phyloP scores from a whole-genome alignment of 2,888 invertebrate genomes.

The Troilus luridus region DNA sequence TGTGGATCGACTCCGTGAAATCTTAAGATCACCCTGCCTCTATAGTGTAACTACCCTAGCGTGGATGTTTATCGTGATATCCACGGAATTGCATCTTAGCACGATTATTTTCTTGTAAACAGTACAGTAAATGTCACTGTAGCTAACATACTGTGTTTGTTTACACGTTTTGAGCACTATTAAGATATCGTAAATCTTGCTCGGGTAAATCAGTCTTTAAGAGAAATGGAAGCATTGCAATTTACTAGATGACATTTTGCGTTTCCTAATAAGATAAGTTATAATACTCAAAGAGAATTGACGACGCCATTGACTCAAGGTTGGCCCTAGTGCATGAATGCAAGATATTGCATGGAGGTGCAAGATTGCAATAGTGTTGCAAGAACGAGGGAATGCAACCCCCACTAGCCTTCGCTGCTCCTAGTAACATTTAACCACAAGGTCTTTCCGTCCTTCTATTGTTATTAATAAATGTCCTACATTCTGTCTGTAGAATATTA shows the following conservation, averaged over 20 bases:
- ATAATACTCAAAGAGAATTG: neutral
- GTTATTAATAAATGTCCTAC: slow-evolving; percentile 24
- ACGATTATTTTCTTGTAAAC: no score
- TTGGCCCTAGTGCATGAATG: neutral
- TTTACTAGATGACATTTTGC: neutral
- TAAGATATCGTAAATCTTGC: no score
- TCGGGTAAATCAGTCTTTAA: no score
- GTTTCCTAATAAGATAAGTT: neutral
- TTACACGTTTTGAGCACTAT: no score
- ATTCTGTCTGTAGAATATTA: neutral
- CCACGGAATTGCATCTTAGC: no score
- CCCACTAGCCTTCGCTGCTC: neutral
- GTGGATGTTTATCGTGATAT: no score
- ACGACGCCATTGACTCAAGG: neutral
- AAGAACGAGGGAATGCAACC: neutral
- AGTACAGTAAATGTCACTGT: no score
- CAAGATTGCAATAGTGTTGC: neutral
- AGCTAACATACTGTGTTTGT: no score
- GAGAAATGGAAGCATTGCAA: neutral
- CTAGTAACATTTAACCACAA: neutral
- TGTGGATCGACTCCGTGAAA: no score
- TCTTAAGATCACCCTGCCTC: no score
- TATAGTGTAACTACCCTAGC: no score
- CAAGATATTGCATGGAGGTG: neutral
- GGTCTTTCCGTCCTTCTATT: neutral